phyloP scores from a whole-genome alignment of 1,140 invertebrate species.

The Matsumurasca onukii region DNA sequence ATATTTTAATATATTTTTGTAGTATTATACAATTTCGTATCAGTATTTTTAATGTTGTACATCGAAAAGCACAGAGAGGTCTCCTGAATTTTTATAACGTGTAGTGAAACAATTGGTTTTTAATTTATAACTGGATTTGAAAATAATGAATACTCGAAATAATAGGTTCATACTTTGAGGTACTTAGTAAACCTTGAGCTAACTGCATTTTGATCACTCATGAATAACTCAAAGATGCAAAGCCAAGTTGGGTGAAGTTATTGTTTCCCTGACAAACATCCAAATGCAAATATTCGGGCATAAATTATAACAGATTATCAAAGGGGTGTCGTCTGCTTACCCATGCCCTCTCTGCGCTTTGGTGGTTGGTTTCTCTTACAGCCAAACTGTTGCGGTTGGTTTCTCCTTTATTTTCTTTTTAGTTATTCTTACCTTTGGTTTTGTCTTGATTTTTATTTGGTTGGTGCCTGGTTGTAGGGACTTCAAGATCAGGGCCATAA shows the following conservation, averaged over 20 bases:
- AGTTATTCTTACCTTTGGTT: conserved; percentile 29
- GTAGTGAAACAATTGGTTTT: too few species aligned
- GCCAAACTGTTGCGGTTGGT: background rate
- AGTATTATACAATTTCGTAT: too few species aligned
- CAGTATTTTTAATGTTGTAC: too few species aligned
- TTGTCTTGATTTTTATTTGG: conserved; percentile 24
- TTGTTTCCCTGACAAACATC: conserved; percentile 19
- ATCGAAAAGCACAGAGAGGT: too few species aligned
- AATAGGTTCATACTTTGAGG: too few species aligned
- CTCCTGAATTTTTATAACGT: too few species aligned
- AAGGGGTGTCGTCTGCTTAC: background rate
- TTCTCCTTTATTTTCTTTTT: conserved; percentile 15
- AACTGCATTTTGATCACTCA: conserved; percentile 13
- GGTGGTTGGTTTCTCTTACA: background rate
- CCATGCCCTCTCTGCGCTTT: too few species aligned
- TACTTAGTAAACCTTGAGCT: too few species aligned
- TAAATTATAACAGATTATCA: conserved; percentile 25
- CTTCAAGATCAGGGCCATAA: conserved; percentile 86
- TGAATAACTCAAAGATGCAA: conserved; percentile 17
- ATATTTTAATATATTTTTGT: too few species aligned
- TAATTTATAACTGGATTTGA: too few species aligned
- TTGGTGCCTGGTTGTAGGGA: conserved; percentile 60
- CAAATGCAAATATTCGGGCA: conserved; percentile 22
- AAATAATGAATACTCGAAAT: too few species aligned
- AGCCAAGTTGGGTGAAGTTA: conserved; percentile 14